Base-by-base conservation (phyloP, 1,140 invertebrate genomes). In the Eumaeus atala region DNA sequence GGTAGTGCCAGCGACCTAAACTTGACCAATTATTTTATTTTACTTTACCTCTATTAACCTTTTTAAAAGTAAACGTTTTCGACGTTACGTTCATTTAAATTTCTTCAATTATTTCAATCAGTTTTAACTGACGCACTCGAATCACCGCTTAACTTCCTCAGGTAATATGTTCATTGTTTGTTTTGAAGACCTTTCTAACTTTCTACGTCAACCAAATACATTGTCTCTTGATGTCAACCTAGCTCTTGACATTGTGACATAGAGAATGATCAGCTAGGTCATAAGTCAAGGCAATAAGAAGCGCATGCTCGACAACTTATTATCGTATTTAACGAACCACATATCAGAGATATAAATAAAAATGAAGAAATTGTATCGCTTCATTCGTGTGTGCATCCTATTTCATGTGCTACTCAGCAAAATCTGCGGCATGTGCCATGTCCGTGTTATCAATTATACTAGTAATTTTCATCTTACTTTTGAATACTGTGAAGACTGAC, bases 281-380 rank as follows among this genome's bases (percentile, higher is more conserved):
- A 79, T 79, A 79, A 84, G 81, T 84, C 84, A 85, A 77, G 73
- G 71, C 58, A 69, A 74, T 51, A 63, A 49, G 35, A 66, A 64
- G 56, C 56, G 40, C 67, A 40, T 40, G 28, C 28, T 52, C 52
- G 69, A 70, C 64, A 70, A n/a, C 53, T 57, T 58, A 74, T 86
- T 78, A 83, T 61, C 49, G 42, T 33, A 70, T 48, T 56, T 67
- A 87, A 59, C 73, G 65, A 70, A 83, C 68, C 81, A 63, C 58
- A 67, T 63, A 73, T 58, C 51, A 28, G 51, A 49, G 61, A 71
- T 77, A 77, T 81, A 80, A 72, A 72, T 50, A 50, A 34, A 54
- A 55, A 57, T 58, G 48, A 49, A 52, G 54, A 50, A 59, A 28
- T 3, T 3, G 21, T 28, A 28, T 17, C 9, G 40, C 12, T 44